Conservation (phyloP, 2,797 vertebrate genomes). For the Platalea minor region DNA sequence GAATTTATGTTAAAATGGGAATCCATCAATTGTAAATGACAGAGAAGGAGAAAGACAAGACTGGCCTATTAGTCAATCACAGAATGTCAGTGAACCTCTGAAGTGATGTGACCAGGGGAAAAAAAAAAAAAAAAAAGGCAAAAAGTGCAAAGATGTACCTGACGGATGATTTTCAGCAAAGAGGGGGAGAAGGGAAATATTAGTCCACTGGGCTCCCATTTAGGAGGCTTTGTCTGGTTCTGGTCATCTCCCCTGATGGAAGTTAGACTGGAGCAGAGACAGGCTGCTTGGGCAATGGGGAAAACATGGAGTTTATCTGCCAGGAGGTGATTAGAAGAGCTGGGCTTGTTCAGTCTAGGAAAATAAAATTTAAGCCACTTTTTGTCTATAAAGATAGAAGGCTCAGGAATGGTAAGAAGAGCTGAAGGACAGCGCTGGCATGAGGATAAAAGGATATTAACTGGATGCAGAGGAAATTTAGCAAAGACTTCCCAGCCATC, state of each 20-base stretch:
- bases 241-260: background rate
- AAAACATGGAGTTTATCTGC: background rate
- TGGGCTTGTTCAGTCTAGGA: background rate
- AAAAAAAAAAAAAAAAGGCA: background rate
- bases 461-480: background rate
- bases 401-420: background rate
- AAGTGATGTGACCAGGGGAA: background rate
- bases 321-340: background rate
- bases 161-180: background rate
- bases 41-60: slow-evolving; percentile 53
- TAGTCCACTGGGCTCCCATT: background rate
- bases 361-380: background rate
- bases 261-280: background rate
- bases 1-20: slow-evolving; percentile 60
- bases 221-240: background rate
- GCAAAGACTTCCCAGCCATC: background rate
- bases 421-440: background rate
- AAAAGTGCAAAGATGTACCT: background rate
- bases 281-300: background rate
- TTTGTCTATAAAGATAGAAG: background rate
- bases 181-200: background rate
- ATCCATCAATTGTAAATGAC: slow-evolving; percentile 56
- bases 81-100: slow-evolving; percentile 3
- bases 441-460: background rate
- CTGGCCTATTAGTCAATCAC: slow-evolving; percentile 45